Base-by-base conservation (phyloP, 2,888 invertebrate genomes). In the Phania funesta region DNA sequence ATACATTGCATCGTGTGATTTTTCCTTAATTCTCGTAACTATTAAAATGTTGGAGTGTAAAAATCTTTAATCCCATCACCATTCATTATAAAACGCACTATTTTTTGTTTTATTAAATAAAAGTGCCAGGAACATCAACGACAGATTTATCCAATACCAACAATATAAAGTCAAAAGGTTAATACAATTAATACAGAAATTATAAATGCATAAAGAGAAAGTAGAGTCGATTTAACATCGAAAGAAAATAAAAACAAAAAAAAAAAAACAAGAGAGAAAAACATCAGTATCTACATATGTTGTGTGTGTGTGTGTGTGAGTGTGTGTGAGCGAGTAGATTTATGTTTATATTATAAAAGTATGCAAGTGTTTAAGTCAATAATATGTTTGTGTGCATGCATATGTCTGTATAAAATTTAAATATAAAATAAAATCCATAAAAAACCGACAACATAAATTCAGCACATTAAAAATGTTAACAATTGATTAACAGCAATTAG, bases 401-500 rank as follows among this genome's bases (percentile, higher is more conserved):
- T 48, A 38, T 18, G 38, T 35, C 0, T 11, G 16, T 41, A 38
- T 52, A 18, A 65, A 60, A 76, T 64, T 38, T 29, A 56, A 46
- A 29, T 18, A 67, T n/a, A 48, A 67, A 56, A 81, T 20, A 22
- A 62, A 48, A 77, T 26, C 1, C 29, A 44, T 18, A 41, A 52
- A 76, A 52, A 50, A 1, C 3, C 16, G 24, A 76, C 32, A 29
- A 44, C 35, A 68, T 82, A 77, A 77, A 64, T 74, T 44, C 73
- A 70, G 62, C 62, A 73, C 77, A 77, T 82, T 82, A 82, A 87
- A 87, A 89, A 86, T 88, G 87, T 89, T 88, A 87, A 88, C 88
- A 89, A 88, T 88, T 88, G 89, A 89, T 88, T 89, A 88, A 88
- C 88, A 88, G 86, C 89, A 88, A 88, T 88, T 88, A 88, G 88